Conservation (phyloP, 1,140 invertebrate genomes). For the Planococcus citri region DNA sequence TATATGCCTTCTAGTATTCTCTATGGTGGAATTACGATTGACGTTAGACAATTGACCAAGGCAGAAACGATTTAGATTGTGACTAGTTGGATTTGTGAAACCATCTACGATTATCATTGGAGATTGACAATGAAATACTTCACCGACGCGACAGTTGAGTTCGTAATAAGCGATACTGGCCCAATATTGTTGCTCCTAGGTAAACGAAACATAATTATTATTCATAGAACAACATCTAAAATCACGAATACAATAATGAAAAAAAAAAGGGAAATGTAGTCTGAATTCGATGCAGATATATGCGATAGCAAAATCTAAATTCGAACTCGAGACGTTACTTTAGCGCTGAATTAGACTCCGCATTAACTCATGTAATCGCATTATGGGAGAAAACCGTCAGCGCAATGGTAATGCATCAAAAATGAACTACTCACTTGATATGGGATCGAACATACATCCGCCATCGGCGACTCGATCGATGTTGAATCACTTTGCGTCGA, state of each 20-base stretch:
- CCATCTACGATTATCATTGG: slow-evolving; percentile 88
- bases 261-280: neutral
- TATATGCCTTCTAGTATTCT: slow-evolving; percentile 91
- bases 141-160: slow-evolving; percentile 85
- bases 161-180: slow-evolving; percentile 93
- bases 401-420: neutral
- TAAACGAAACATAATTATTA: slow-evolving; percentile 39
- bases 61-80: slow-evolving; percentile 79
- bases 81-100: slow-evolving; percentile 90
- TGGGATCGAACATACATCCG: neutral
- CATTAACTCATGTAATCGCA: neutral
- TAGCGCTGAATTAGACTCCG: slow-evolving; percentile 10
- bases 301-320: neutral
- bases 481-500: neutral
- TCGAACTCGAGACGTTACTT: neutral
- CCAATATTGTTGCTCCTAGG: slow-evolving; percentile 90
- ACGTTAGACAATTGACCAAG: slow-evolving; percentile 91
- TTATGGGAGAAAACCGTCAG: slow-evolving; percentile 8
- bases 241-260: neutral
- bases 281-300: neutral
- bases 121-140: slow-evolving; percentile 84
- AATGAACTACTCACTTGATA: neutral
- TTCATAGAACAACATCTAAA: slow-evolving; percentile 40
- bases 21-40: slow-evolving; percentile 92
- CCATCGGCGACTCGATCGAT: neutral